These are phyloP conservation scores for Coryphaenoides rupestris DNA, from an alignment of 2,113 vertebrate species.

Conservation along the genomic window DNA sequence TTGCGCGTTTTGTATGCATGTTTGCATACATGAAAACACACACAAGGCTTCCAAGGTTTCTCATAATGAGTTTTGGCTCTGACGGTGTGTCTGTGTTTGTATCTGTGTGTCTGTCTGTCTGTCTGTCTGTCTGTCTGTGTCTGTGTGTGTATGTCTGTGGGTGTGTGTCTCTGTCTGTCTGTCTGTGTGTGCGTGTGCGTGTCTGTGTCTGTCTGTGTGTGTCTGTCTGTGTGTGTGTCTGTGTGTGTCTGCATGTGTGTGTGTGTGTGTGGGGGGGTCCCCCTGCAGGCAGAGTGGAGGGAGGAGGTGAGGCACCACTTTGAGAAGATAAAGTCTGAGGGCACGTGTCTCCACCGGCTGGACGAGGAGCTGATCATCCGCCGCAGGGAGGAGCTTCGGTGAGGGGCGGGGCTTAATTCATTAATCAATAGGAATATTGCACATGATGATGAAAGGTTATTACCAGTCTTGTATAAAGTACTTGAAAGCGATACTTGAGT, in stretches of 20 bases:
- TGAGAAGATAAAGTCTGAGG: slow-evolving; percentile 96
- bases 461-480: too few relatives aligned
- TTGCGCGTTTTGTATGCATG: too few relatives aligned
- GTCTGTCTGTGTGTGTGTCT: not conserved
- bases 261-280: not conserved
- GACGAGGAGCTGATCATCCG: slow-evolving; percentile 94
- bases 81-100: too few relatives aligned
- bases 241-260: slow-evolving; percentile 5
- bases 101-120: not conserved
- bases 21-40: too few relatives aligned
- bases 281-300: slow-evolving; percentile 86
- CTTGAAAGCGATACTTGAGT: not conserved
- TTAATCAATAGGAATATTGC: not conserved
- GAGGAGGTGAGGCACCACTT: slow-evolving; percentile 95
- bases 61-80: too few relatives aligned
- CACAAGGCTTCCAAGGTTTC: too few relatives aligned
- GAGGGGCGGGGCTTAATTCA: slow-evolving; percentile 13
- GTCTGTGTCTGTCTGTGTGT: not conserved
- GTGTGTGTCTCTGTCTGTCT: not conserved
- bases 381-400: slow-evolving; percentile 93
- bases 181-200: not conserved
- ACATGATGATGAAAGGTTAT: too few relatives aligned
- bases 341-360: slow-evolving; percentile 90
- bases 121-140: not conserved
- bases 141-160: slow-evolving; percentile 4